Evolutionary conservation across 37 sponge, comb jelly and placozoan species (phyloP).

Genomic region (Chondrilla cf. caribensis): DNA sequence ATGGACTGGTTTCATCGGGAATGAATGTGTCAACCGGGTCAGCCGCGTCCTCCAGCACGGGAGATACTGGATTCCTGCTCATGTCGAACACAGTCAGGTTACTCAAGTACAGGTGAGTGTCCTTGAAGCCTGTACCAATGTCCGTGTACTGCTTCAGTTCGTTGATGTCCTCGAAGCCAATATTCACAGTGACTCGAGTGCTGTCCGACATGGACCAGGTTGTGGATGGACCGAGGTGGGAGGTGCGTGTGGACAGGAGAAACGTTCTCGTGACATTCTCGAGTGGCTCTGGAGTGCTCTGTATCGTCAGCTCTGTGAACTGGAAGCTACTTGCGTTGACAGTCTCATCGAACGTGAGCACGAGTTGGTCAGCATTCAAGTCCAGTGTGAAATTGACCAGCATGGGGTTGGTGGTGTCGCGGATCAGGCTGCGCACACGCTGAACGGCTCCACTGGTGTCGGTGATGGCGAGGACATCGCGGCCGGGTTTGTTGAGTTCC

Average conservation of each 20-base stretch:
- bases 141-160: constrained; percentile 67
- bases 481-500: constrained; percentile 21
- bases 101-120: constrained; percentile 57
- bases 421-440: constrained; percentile 49
- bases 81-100: constrained; percentile 72
- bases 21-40: constrained; percentile 24
- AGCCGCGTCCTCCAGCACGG: constrained; percentile 25
- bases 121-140: constrained; percentile 42
- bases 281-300: background rate
- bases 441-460: constrained; percentile 44
- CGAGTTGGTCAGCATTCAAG: constrained; percentile 46
- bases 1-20: constrained; percentile 48
- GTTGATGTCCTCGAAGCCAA: constrained; percentile 79
- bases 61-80: constrained; percentile 50
- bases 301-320: constrained; percentile 47
- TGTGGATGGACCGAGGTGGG: background rate
- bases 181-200: constrained; percentile 45
- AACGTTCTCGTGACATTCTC: constrained; percentile 55
- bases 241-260: constrained; percentile 29
- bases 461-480: constrained; percentile 64
- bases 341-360: constrained; percentile 81
- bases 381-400: constrained; percentile 69
- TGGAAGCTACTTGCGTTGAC: constrained; percentile 64
- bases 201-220: constrained; percentile 39
- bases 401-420: constrained; percentile 65